phyloP scores from a whole-genome alignment of 2,888 invertebrate genomes.

The Drosophila helvetica region DNA sequence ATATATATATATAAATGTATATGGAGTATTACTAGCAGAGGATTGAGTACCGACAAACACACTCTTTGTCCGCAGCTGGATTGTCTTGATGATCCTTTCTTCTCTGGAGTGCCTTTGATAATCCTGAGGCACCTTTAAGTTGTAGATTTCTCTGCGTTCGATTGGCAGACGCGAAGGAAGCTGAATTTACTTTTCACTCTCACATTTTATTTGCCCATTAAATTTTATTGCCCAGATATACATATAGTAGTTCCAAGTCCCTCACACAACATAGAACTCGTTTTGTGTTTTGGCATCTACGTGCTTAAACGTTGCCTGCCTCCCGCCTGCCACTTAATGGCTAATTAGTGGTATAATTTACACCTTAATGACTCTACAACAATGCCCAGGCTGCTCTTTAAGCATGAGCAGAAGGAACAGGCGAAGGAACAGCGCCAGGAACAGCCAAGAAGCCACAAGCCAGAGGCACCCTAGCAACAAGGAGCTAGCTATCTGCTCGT shows the following conservation, averaged over 20 bases:
- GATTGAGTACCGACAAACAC: conserved; percentile 42
- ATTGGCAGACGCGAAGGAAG: conserved; percentile 19
- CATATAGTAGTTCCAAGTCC: conserved; percentile 41
- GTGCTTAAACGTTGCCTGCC: conserved; percentile 51
- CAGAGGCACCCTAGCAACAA: conserved; percentile 10
- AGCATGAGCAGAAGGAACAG: conserved; percentile 3
- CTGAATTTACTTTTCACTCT: conserved; percentile 61
- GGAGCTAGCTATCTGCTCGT: conserved; percentile 28
- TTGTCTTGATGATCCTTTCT: neutral
- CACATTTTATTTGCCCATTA: conserved; percentile 69
- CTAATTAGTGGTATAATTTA: conserved; percentile 80
- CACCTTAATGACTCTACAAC: conserved; percentile 77
- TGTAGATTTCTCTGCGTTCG: conserved; percentile 3
- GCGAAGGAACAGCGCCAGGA: conserved; percentile 6
- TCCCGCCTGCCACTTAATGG: conserved; percentile 68
- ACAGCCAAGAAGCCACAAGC: conserved; percentile 44
- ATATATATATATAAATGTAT: neutral
- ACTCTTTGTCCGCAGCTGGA: conserved; percentile 9
- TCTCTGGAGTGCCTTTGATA: neutral
- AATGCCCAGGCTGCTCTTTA: conserved; percentile 44
- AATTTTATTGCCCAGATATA: conserved; percentile 66
- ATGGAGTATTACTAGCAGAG: conserved; percentile 43
- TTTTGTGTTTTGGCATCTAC: conserved; percentile 33
- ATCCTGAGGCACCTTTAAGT: conserved; percentile 34
- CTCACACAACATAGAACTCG: conserved; percentile 26